Conservation (phyloP, 2,113 vertebrate species). For the Protomyctophum bolini region DNA sequence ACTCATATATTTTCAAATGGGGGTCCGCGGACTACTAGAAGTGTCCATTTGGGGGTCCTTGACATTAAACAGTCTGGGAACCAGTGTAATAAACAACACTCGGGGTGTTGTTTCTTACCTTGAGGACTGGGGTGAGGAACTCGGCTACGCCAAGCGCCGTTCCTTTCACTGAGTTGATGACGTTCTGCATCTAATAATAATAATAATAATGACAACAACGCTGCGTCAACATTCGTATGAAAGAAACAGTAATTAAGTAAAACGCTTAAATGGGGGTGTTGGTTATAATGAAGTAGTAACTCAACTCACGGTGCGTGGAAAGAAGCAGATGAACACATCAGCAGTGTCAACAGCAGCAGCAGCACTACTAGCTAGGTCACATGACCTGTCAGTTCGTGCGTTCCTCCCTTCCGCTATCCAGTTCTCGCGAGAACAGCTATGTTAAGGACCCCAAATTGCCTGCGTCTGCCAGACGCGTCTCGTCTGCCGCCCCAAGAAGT, state of each 20-base stretch:
- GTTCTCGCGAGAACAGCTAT: conserved; percentile 57
- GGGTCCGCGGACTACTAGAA: too few relatives aligned
- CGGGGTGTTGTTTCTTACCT: conserved; percentile 79
- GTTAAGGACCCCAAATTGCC: not conserved
- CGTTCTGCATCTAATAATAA: conserved; percentile 88
- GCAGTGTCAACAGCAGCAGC: conserved; percentile 1
- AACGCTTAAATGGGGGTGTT: too few relatives aligned
- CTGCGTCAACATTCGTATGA: too few relatives aligned
- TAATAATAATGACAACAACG: not conserved
- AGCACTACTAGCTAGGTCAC: conserved; percentile 45
- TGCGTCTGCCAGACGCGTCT: too few relatives aligned
- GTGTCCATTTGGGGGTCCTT: too few relatives aligned
- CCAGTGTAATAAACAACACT: not conserved
- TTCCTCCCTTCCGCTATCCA: conserved; percentile 49
- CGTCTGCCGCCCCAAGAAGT: too few relatives aligned
- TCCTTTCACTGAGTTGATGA: conserved; percentile 96
- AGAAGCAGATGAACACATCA: conserved; percentile 9
- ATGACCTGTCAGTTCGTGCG: conserved; percentile 48
- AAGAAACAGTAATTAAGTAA: too few relatives aligned
- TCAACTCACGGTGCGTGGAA: not conserved
- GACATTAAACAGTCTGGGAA: not conserved
- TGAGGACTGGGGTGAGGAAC: conserved; percentile 94
- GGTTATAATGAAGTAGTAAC: not conserved
- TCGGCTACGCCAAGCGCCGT: conserved; percentile 96
- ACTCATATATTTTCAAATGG: too few relatives aligned